A percentile compares a stretch with the other conserved stretches of the same genome.
These are phyloP conservation scores for Haplochromis burtoni DNA, from an alignment of 2,113 vertebrate species.

Conservation along the genomic window DNA sequence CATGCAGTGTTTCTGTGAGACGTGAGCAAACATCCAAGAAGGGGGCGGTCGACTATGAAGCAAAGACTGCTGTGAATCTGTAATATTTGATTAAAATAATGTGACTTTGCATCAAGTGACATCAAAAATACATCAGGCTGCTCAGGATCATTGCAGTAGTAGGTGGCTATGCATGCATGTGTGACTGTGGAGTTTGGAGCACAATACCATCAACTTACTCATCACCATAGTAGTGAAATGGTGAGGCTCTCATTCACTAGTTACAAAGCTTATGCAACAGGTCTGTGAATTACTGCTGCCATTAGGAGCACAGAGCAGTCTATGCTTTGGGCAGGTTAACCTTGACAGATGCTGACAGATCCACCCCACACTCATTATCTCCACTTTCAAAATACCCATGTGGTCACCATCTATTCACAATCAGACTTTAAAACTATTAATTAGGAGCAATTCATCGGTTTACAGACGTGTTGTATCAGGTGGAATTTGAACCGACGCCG, in stretches of 20 bases:
- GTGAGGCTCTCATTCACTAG: not conserved
- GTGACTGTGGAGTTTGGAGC: not conserved
- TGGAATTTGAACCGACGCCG: not conserved
- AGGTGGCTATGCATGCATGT: not conserved
- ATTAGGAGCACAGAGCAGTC: too few species aligned
- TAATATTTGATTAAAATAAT: not conserved
- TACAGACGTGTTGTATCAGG: not conserved
- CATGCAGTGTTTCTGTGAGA: not conserved
- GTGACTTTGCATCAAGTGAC: not conserved
- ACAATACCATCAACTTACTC: not conserved
- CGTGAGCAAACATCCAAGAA: not conserved
- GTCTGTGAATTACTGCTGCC: not conserved
- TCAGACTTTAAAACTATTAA: not conserved
- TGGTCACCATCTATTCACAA: not conserved
- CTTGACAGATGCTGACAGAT: not conserved
- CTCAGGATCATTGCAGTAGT: not conserved
- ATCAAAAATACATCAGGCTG: not conserved
- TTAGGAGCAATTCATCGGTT: not conserved
- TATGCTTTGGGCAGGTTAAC: not conserved
- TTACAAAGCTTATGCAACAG: not conserved
- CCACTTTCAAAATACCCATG: not conserved
- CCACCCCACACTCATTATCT: not conserved
- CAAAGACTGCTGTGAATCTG: fast-evolving
- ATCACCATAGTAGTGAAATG: not conserved
- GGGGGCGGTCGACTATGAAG: fast-evolving